phyloP scores from a whole-genome alignment of 2,888 invertebrate genomes.

The Gastracanthus pulcherrimus region DNA sequence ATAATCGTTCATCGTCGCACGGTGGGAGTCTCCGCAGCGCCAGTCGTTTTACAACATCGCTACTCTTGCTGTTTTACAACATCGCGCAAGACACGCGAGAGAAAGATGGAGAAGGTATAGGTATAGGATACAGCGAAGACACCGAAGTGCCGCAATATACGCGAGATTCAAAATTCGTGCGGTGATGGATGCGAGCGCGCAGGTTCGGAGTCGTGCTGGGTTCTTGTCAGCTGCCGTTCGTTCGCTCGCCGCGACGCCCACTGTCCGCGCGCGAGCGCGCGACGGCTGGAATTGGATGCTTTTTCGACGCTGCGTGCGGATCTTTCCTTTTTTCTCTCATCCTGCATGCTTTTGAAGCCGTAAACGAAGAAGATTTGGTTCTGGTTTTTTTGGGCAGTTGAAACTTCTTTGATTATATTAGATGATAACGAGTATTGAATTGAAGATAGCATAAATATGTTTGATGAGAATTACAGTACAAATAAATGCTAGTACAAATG shows the following conservation, averaged over 20 bases:
- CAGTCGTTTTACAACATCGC: conserved; percentile 16
- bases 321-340: neutral
- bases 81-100: neutral
- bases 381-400: neutral
- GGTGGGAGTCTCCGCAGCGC: conserved; percentile 35
- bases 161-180: conserved; percentile 29
- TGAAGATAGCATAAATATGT: too few relatives aligned
- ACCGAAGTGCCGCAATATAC: neutral
- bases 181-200: neutral
- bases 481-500: too few relatives aligned
- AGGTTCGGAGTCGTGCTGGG: conserved; percentile 28
- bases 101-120: neutral
- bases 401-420: neutral
- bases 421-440: neutral
- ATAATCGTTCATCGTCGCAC: neutral
- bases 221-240: conserved; percentile 10
- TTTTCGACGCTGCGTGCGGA: neutral
- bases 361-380: neutral
- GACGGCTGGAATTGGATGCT: conserved; percentile 36
- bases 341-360: neutral
- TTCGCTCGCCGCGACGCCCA: neutral
- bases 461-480: too few relatives aligned
- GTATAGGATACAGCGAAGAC: neutral
- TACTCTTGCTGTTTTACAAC: conserved; percentile 18
- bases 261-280: too few relatives aligned